Base-by-base conservation (phyloP, 2,113 vertebrate genomes). In the Cynocephalus volans region DNA sequence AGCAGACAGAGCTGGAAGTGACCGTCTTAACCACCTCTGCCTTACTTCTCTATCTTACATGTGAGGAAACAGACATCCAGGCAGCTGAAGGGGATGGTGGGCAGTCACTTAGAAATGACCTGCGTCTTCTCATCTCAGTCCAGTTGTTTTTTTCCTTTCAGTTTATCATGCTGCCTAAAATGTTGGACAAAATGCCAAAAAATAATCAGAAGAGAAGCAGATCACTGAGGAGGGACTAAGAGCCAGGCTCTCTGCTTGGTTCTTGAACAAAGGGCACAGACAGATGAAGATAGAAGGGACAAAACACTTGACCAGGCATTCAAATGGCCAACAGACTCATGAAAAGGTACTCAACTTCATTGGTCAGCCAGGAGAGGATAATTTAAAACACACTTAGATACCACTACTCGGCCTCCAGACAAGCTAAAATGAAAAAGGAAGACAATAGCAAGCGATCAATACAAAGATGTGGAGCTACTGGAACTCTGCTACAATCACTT, bases 1-100 rank as follows among this genome's bases (percentile, higher is more conserved):
- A 45, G 73, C 84, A 79, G 65, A 58, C 54, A 80, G 91, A 52
- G 48, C 76, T 93, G 70, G 62, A 70, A 80, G 60, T 76, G 88
- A 90, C 90, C 65, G 62, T 82, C 76, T 56, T 56, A 50, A 48
- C 48, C 19, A 45, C 81, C 88, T 89, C 88, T 11, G 12, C 56
- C 48, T n/a, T 80, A 12, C 41, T 70, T 48, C 36, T n/a, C 21
- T 93, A 67, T 14, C 33, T 36, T 19, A 58, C 28, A 13, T 8
- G 58, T 50, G 64, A 45, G 8, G 75, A 85, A 95, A 50, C 17
- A 5, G 90, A 64, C 15, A 36, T 17, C 8, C 50, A 41, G 60
- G 8, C 10, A 70, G 79, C 64, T 31, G 41, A 76, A n/a, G 75
- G 1, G 10, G 13, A 21, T 11, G 41, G 7, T 24, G 8, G 70